phyloP scores from a whole-genome alignment of 2,113 vertebrate genomes.

The Mesoclemmys tuberculata region DNA sequence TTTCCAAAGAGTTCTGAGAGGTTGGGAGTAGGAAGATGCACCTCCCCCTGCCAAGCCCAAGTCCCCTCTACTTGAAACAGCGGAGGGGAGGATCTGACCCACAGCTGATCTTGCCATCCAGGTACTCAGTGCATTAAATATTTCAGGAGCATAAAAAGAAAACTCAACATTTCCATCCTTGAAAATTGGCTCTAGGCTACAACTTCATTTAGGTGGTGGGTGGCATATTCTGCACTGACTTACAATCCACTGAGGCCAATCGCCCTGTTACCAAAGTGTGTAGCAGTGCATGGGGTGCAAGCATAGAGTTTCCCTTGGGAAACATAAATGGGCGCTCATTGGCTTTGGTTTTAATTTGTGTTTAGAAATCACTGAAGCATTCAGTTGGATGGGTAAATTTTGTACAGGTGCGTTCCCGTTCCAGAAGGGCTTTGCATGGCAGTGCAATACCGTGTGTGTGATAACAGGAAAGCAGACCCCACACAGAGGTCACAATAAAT shows the following conservation, averaged over 20 bases:
- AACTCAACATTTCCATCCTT: not conserved
- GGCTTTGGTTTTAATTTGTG: not conserved
- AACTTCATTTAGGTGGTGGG: not conserved
- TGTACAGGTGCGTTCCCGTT: not conserved
- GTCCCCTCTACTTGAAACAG: not conserved
- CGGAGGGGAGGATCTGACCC: not conserved
- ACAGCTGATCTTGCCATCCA: not conserved
- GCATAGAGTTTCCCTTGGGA: not conserved
- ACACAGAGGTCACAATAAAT: accelerated
- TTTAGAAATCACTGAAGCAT: constrained; percentile 25
- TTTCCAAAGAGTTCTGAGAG: not conserved
- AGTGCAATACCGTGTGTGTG: not conserved
- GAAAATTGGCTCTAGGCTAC: not conserved
- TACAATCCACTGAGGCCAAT: not conserved
- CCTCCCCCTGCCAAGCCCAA: not conserved
- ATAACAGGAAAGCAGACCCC: not conserved
- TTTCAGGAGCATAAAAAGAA: not conserved
- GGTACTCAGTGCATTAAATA: not conserved
- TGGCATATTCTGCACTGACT: constrained; percentile 37
- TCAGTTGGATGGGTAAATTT: not conserved
- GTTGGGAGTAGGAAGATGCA: not conserved
- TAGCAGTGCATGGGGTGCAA: not conserved
- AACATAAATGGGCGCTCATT: not conserved
- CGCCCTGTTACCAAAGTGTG: not conserved
- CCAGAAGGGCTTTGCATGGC: not conserved